These are phyloP conservation scores for Ptyas mucosa DNA, from an alignment of 2,113 vertebrate genomes.

Conservation along the genomic window DNA sequence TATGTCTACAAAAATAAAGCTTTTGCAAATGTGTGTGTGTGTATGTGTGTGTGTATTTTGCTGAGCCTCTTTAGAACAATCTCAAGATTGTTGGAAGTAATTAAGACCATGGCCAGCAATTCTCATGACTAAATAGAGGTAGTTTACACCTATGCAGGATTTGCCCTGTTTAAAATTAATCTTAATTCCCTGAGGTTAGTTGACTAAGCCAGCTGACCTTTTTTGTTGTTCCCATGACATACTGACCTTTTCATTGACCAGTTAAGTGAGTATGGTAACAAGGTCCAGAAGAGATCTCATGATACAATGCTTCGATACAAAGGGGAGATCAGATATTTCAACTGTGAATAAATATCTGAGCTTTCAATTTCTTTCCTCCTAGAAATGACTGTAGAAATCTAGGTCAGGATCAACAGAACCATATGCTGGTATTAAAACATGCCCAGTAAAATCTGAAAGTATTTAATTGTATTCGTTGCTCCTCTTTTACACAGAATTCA, in stretches of 20 bases:
- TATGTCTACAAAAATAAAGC: neutral
- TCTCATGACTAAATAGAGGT: neutral
- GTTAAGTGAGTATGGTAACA: neutral
- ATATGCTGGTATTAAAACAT: neutral
- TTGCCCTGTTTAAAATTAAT: neutral
- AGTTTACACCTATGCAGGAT: neutral
- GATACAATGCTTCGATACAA: neutral
- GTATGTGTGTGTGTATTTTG: neutral
- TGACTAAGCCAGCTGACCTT: neutral
- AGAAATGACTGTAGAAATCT: neutral
- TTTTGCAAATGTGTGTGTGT: neutral
- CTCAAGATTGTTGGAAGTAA: neutral
- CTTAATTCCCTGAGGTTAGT: neutral
- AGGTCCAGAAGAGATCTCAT: neutral
- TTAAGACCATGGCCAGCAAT: neutral
- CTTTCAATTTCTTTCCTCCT: neutral
- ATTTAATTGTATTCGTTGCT: neutral
- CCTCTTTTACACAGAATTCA: conserved; percentile 37
- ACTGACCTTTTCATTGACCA: neutral
- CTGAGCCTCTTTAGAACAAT: neutral
- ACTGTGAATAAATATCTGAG: neutral
- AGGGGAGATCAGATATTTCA: neutral
- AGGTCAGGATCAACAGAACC: neutral
- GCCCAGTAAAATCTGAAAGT: neutral
- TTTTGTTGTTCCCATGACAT: neutral